Evolutionary conservation across 1,140 invertebrate genomes (phyloP).

Genomic region (Atta cephalotes): DNA sequence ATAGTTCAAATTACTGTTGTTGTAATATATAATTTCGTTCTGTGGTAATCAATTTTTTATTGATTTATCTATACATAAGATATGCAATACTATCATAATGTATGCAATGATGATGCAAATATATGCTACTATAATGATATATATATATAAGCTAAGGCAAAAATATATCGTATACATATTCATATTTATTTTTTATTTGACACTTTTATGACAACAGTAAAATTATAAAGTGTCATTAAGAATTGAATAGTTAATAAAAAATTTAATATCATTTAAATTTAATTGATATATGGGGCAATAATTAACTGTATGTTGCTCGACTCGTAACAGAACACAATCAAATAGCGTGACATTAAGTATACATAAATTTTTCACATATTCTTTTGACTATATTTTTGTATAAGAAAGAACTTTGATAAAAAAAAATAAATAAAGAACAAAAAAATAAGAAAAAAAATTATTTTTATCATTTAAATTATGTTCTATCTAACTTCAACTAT

Average conservation of each 20-base stretch:
- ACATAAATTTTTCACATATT: neutral
- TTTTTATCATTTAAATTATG: neutral
- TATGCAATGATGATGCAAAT: neutral
- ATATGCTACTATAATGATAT: neutral
- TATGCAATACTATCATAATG: neutral
- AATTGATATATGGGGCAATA: neutral
- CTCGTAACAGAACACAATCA: too few species aligned
- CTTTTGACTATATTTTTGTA: neutral
- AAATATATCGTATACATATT: neutral
- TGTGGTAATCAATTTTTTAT: conserved; percentile 3
- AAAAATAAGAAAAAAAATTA: neutral
- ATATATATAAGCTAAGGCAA: neutral
- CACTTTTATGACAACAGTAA: neutral
- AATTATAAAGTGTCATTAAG: neutral
- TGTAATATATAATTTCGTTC: neutral
- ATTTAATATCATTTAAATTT: neutral
- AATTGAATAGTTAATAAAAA: neutral
- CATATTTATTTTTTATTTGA: neutral
- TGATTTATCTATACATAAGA: neutral
- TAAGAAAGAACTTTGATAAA: neutral
- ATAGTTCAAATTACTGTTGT: neutral
- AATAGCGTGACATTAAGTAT: neutral
- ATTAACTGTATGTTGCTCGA: neutral
- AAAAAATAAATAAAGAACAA: neutral
- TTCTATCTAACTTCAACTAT: neutral